These are phyloP conservation scores for Coryphaenoides rupestris DNA, from an alignment of 2,113 vertebrate species.

Conservation along the genomic window DNA sequence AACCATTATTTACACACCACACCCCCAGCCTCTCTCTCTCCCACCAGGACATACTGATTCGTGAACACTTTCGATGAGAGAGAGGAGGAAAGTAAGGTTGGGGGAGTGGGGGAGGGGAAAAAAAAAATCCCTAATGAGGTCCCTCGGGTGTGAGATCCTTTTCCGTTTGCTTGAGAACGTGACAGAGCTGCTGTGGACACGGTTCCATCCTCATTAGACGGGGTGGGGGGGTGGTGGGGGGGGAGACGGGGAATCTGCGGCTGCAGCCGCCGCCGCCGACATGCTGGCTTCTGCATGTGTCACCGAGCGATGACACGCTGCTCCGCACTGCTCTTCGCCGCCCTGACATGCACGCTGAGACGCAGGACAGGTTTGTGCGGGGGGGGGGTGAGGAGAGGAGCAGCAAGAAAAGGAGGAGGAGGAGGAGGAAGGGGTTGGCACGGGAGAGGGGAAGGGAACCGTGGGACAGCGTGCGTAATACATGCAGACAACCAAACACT, in stretches of 20 bases:
- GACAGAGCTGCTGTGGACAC: conserved; percentile 43
- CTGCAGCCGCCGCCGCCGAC: conserved; percentile 25
- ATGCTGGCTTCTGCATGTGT: conserved; percentile 33
- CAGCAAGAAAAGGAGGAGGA: no score
- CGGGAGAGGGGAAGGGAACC: no score
- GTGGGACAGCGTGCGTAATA: conserved; percentile 14
- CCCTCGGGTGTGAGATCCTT: conserved; percentile 41
- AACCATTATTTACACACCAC: conserved; percentile 46
- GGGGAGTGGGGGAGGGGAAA: conserved; percentile 21
- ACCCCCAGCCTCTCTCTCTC: no score
- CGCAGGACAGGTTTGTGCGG: conserved; percentile 16
- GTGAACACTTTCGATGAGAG: conserved; percentile 23
- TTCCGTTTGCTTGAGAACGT: conserved; percentile 28
- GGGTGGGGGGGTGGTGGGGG: not conserved
- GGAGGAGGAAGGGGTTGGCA: conserved; percentile 9
- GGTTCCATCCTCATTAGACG: conserved; percentile 56
- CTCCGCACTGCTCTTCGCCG: conserved; percentile 18
- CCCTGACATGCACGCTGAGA: conserved; percentile 5
- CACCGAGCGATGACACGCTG: conserved; percentile 26
- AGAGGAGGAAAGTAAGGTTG: conserved; percentile 14
- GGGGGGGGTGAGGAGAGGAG: no score
- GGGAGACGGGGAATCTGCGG: not conserved
- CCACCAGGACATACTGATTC: conserved; percentile 43
- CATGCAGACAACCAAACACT: conserved; percentile 15
- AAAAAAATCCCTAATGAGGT: conserved; percentile 50